Evolutionary conservation across 1,140 invertebrate genomes (phyloP), one percentile per base, ranked within the genome.

Genomic region (Zaprionus gabonicus): DNA sequence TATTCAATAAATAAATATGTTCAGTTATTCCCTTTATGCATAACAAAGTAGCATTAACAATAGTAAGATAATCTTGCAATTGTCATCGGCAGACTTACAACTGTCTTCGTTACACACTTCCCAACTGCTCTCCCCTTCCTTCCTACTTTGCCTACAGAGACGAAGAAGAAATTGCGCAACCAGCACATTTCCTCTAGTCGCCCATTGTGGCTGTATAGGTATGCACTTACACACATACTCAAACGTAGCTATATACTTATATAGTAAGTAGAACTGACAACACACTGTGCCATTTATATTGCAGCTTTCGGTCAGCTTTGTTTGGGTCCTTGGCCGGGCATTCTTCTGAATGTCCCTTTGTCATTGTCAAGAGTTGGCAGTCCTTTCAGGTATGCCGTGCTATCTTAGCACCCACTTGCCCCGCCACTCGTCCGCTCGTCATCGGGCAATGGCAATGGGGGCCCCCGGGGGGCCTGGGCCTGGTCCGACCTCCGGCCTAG

Each of bases 281-380:
- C 72, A 57, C 67, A 58, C 57, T 51, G 51, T 58, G 53, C 68
- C 73, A 76, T 71, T 76, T 76, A 58, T 76, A 76, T 65, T 58
- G 36, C 68, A 71, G 73, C 73, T 65, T 71, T 71, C 46, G 73
- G 67, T 76, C 73, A 71, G 73, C 68, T 65, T 70, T 64, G 60
- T 71, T 71, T 71, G 68, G 51, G 51, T 62, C 12, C 23, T 49
- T 55, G 64, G 57, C 46, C n/a, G 38, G 25, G 9, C 27, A 34
- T 41, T 23, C 27, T 17, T 31, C 17, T 27, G 67, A 70, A 63
- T 53, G 44, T 59, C 53, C 68, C 46, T 76, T 76, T 76, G 68
- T 76, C 73, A 76, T 76, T 76, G 73, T 76, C 73, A 76, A 71
- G 68, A 76, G 60, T 23, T 76, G 73, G 55, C 73, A 71, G 73